Evolutionary conservation across 2,888 invertebrate species (phyloP).

Genomic region (Thereva unica): DNA sequence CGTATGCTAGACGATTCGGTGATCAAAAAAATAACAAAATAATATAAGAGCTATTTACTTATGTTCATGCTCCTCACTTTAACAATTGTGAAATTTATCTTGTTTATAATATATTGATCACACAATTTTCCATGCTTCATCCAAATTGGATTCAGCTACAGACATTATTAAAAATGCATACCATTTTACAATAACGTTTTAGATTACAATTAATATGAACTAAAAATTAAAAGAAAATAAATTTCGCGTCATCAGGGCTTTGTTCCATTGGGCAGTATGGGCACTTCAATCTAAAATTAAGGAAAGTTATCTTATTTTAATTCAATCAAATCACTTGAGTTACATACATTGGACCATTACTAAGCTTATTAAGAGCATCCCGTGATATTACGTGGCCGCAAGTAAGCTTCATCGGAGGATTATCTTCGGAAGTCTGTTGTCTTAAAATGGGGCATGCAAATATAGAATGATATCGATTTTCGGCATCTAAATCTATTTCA

Average conservation of each 20-base stretch:
- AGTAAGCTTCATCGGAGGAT: constrained; percentile 95
- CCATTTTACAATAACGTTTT: too few relatives aligned
- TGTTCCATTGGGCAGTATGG: constrained; percentile 99
- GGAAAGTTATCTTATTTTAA: neutral
- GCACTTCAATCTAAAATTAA: constrained; percentile 85
- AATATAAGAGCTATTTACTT: too few relatives aligned
- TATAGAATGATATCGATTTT: constrained; percentile 93
- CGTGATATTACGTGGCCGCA: constrained; percentile 98
- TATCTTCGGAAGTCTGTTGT: constrained; percentile 92
- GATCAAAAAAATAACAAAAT: too few relatives aligned
- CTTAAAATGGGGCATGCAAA: constrained; percentile 98
- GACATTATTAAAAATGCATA: too few relatives aligned
- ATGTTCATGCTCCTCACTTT: too few relatives aligned
- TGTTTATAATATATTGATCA: too few relatives aligned
- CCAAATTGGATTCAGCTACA: too few relatives aligned
- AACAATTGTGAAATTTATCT: too few relatives aligned
- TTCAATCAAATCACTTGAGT: neutral
- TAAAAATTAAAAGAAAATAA: constrained; percentile 80
- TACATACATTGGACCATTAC: constrained; percentile 86
- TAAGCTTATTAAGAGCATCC: constrained; percentile 94
- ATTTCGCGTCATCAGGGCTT: constrained; percentile 86
- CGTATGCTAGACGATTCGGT: too few relatives aligned
- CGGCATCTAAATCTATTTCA: constrained; percentile 90
- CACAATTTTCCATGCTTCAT: too few relatives aligned
- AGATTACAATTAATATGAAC: neutral